Percentiles rank a stretch among this genome's conserved stretches.
Evolutionary conservation across 2,113 vertebrate genomes (phyloP).

Genomic region (Naja naja): DNA sequence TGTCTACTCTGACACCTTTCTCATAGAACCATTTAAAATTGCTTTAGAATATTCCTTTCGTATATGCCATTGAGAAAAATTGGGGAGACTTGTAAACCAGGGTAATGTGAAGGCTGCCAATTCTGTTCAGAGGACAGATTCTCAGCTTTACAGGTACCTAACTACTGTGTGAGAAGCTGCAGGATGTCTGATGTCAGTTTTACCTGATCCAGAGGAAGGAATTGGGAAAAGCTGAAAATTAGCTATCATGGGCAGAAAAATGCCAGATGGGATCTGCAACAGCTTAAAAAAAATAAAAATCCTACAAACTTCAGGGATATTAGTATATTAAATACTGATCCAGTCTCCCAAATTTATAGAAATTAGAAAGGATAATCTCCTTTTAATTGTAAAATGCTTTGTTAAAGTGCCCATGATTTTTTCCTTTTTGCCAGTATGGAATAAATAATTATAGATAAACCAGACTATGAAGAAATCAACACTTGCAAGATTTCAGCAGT

Average conservation of each 20-base stretch:
- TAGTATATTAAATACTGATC: neutral
- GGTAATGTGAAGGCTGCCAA: neutral
- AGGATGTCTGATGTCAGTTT: neutral
- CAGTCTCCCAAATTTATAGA: neutral
- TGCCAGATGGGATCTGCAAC: neutral
- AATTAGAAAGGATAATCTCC: neutral
- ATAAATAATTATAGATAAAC: neutral
- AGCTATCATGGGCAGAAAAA: neutral
- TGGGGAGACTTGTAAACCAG: neutral
- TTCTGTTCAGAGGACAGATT: neutral
- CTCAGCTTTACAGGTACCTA: neutral
- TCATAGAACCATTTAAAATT: neutral
- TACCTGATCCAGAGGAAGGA: neutral
- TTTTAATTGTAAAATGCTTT: neutral
- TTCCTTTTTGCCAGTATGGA: neutral
- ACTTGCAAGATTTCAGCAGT: neutral
- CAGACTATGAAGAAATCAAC: neutral
- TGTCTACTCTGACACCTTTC: neutral
- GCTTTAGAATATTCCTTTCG: neutral
- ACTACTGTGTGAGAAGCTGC: neutral
- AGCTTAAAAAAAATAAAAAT: neutral
- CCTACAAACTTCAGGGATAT: neutral
- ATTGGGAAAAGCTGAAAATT: neutral
- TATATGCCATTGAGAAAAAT: neutral
- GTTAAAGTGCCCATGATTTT: neutral